phyloP scores from a whole-genome alignment of 2,113 vertebrate species.

The Aplodontia rufa region DNA sequence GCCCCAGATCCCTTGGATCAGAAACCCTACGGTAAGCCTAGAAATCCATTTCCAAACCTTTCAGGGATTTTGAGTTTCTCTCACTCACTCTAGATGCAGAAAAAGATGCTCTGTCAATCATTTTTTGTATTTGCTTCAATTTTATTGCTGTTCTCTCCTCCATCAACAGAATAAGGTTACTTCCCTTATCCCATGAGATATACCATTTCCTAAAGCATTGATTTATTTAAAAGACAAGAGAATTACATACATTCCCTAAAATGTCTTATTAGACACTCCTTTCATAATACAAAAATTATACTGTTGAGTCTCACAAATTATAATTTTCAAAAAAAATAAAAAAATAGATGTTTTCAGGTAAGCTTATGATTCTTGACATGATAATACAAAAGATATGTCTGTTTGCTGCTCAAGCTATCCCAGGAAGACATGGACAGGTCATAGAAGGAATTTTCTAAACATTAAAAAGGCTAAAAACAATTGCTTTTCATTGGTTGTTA shows the following conservation, averaged over 20 bases:
- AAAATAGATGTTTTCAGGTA: background rate
- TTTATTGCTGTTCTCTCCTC: background rate
- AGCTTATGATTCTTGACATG: background rate
- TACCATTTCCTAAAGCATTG: background rate
- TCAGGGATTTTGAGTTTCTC: background rate
- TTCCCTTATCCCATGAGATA: background rate
- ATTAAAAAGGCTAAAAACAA: conserved; percentile 8
- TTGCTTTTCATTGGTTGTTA: conserved; percentile 17
- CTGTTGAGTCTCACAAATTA: background rate
- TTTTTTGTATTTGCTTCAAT: background rate
- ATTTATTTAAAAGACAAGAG: background rate
- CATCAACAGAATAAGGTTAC: background rate
- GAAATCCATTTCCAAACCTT: background rate
- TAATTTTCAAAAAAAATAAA: background rate
- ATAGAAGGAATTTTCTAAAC: background rate
- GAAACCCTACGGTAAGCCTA: background rate
- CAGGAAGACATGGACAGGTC: background rate
- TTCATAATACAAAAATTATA: conserved; percentile 27
- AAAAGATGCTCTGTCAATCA: background rate
- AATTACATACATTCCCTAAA: background rate
- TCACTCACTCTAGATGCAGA: background rate
- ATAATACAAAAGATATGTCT: background rate
- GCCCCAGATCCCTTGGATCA: background rate
- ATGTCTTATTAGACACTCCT: conserved; percentile 17
- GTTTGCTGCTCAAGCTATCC: background rate